These are phyloP conservation scores for Sylvia atricapilla DNA, from an alignment of 2,113 vertebrate genomes.

Conservation along the genomic window DNA sequence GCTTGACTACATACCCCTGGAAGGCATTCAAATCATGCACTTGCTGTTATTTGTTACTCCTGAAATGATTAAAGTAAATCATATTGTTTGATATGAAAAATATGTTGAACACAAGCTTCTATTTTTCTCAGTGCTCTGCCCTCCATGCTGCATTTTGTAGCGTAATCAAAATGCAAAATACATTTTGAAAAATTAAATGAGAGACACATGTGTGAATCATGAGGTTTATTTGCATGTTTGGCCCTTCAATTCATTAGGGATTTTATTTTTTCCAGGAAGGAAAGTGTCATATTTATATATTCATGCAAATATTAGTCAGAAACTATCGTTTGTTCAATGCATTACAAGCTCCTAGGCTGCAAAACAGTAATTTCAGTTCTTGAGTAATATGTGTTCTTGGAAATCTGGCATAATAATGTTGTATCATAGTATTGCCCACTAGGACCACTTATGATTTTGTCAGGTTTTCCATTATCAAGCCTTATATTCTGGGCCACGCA, in stretches of 20 bases:
- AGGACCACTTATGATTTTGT: conserved; percentile 42
- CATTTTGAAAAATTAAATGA: conserved; percentile 69
- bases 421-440: conserved; percentile 6
- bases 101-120: conserved; percentile 24
- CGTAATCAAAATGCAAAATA: conserved; percentile 72
- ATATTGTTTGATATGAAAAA: conserved; percentile 68
- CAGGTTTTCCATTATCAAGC: conserved; percentile 15
- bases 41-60: conserved; percentile 49
- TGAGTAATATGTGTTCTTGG: conserved; percentile 34
- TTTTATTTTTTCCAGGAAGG: conserved; percentile 44
- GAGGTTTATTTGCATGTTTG: conserved; percentile 66
- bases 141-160: conserved; percentile 36
- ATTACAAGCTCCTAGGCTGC: conserved; percentile 15
- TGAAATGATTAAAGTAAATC: conserved; percentile 67
- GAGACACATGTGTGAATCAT: conserved; percentile 54
- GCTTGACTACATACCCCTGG: conserved; percentile 19
- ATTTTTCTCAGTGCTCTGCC: conserved; percentile 37
- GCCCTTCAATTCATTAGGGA: conserved; percentile 50
- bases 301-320: conserved; percentile 21
- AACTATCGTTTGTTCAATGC: conserved; percentile 30
- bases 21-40: conserved; percentile 48
- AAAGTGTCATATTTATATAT: conserved; percentile 52
- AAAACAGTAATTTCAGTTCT: conserved; percentile 30
- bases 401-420: conserved; percentile 35
- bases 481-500: not conserved